Conservation (phyloP, 2,113 vertebrate species). For the Pandion haliaetus region DNA sequence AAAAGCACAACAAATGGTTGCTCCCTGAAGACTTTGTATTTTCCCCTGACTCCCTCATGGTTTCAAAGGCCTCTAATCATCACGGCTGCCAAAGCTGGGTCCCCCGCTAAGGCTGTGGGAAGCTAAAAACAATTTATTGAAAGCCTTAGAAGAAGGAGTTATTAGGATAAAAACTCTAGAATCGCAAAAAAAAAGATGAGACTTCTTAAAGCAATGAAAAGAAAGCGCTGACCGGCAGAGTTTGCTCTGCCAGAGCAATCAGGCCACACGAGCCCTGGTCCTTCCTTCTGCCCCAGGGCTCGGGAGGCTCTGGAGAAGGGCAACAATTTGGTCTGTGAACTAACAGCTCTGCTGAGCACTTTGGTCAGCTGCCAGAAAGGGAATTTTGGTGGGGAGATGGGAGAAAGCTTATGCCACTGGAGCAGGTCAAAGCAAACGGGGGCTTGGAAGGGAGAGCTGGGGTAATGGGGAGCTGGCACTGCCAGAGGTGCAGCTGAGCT, state of each 20-base stretch:
- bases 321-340: not conserved
- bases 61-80: conserved; percentile 51
- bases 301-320: not conserved
- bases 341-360: not conserved
- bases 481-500: not conserved
- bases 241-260: not conserved
- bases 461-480: not conserved
- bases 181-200: not conserved
- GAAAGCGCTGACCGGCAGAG: not conserved
- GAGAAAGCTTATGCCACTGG: not conserved
- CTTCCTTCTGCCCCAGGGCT: not conserved
- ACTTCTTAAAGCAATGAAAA: not conserved
- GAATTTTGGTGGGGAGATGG: not conserved
- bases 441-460: not conserved
- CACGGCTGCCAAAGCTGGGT: conserved; percentile 8
- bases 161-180: not conserved
- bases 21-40: not conserved
- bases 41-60: not conserved
- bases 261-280: not conserved
- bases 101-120: conserved; percentile 40
- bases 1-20: not conserved
- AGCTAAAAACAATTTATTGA: conserved; percentile 44
- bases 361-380: not conserved
- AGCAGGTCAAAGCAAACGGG: not conserved
- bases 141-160: conserved; percentile 7